Percentiles rank a stretch among this genome's conserved stretches.
Conservation (phyloP, 2,113 vertebrate genomes). For the Sitta europaea region DNA sequence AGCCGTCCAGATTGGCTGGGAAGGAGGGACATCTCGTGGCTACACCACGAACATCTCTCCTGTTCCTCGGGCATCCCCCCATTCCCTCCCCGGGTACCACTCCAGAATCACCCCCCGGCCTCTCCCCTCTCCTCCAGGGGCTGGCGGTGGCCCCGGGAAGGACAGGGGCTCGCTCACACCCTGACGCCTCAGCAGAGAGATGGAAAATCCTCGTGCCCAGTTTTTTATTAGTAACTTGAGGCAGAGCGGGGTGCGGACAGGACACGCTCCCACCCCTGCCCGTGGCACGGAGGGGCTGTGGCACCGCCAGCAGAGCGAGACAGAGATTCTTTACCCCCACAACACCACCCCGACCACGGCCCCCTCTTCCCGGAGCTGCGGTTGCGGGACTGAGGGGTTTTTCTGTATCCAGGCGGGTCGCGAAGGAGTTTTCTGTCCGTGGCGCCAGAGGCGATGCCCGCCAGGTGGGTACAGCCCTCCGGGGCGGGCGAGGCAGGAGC, state of each 20-base stretch:
- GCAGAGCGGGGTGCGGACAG: neutral
- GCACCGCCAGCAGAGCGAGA: rapidly evolving
- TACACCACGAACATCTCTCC: neutral
- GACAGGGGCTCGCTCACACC: rapidly evolving
- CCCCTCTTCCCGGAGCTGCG: neutral
- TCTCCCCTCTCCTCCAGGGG: neutral
- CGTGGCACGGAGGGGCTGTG: rapidly evolving
- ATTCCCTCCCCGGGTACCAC: neutral
- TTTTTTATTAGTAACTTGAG: neutral
- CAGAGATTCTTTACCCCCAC: rapidly evolving
- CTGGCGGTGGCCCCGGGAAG: neutral
- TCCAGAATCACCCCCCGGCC: neutral
- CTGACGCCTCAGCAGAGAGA: rapidly evolving
- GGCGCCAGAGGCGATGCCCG: rapidly evolving
- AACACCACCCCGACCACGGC: rapidly evolving
- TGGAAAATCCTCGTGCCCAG: neutral
- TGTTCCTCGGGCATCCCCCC: neutral
- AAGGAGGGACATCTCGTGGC: conserved; percentile 46
- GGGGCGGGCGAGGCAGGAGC: neutral
- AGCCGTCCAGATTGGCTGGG: neutral
- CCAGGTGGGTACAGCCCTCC: neutral
- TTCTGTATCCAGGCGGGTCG: neutral
- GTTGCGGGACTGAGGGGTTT: neutral
- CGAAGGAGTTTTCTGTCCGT: neutral
- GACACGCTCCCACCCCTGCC: neutral